A percentile compares a stretch with the other conserved stretches of the same genome.
phyloP scores from a whole-genome alignment of 2,888 invertebrate species.

The Griposia aprilina region DNA sequence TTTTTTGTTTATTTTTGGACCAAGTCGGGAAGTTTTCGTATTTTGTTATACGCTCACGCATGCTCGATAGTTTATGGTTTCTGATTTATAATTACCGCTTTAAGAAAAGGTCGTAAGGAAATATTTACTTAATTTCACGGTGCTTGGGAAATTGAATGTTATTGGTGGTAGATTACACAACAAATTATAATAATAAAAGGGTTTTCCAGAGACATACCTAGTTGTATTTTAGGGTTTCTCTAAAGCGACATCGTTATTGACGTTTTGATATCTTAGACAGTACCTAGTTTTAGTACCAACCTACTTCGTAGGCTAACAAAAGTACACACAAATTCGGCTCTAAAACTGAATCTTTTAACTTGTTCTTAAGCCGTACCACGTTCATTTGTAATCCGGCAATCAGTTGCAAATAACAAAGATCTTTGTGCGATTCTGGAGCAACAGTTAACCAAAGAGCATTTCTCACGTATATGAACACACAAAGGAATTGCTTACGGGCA shows the following conservation, averaged over 20 bases:
- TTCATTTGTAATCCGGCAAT: neutral
- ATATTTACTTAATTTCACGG: conserved; percentile 19
- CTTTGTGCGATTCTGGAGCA: neutral
- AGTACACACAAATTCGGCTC: neutral
- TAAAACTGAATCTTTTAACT: neutral
- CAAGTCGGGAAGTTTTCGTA: neutral
- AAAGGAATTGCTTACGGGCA: conserved; percentile 1
- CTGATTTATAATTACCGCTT: conserved; percentile 27
- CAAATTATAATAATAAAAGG: neutral
- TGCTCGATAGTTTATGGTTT: conserved; percentile 6
- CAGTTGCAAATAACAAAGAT: no score
- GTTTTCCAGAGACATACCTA: neutral
- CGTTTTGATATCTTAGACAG: no score
- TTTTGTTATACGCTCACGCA: conserved; percentile 33
- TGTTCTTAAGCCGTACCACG: neutral
- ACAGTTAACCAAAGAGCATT: neutral
- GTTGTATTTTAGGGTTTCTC: neutral
- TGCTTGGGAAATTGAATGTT: neutral
- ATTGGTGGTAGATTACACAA: neutral
- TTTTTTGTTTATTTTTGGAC: conserved; percentile 24
- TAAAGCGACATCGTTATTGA: neutral
- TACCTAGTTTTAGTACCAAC: neutral
- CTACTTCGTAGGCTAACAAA: neutral
- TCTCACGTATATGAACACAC: neutral
- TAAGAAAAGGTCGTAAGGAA: conserved; percentile 20